These are phyloP conservation scores for Drosophila vallismaia DNA, from an alignment of 2,888 invertebrate species.

Conservation along the genomic window DNA sequence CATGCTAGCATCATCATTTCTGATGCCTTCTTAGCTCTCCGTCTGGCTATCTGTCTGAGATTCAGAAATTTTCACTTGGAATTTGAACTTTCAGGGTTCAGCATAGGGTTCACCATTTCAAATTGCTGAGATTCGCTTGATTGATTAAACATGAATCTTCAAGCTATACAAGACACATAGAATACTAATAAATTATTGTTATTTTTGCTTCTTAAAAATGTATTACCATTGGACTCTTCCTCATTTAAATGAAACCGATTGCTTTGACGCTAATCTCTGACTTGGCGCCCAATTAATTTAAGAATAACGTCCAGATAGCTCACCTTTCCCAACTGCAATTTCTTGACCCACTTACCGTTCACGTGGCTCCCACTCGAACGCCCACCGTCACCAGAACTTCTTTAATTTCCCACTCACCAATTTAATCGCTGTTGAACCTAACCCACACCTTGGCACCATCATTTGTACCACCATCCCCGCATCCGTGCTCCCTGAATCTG, in stretches of 20 bases:
- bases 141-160: conserved; percentile 47
- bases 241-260: neutral
- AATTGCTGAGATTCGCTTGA: conserved; percentile 53
- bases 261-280: neutral
- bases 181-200: conserved; percentile 15
- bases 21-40: conserved; percentile 8
- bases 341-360: conserved; percentile 61
- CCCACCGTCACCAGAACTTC: conserved; percentile 23
- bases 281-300: conserved; percentile 4
- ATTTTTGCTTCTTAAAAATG: neutral
- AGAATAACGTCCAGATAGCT: too few relatives aligned
- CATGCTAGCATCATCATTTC: conserved; percentile 52
- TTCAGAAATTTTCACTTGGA: conserved; percentile 73
- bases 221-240: neutral
- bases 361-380: conserved; percentile 48
- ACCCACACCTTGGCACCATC: conserved; percentile 2
- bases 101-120: conserved; percentile 57
- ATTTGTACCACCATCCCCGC: conserved; percentile 14
- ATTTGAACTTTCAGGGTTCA: conserved; percentile 68
- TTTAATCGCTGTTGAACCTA: conserved; percentile 31
- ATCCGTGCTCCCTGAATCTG: neutral
- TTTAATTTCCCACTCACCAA: conserved; percentile 47
- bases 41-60: conserved; percentile 53
- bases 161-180: conserved; percentile 41
- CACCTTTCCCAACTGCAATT: conserved; percentile 19